These are phyloP conservation scores for Tychaedon coryphoeus DNA, from an alignment of 2,113 vertebrate genomes.

Conservation along the genomic window DNA sequence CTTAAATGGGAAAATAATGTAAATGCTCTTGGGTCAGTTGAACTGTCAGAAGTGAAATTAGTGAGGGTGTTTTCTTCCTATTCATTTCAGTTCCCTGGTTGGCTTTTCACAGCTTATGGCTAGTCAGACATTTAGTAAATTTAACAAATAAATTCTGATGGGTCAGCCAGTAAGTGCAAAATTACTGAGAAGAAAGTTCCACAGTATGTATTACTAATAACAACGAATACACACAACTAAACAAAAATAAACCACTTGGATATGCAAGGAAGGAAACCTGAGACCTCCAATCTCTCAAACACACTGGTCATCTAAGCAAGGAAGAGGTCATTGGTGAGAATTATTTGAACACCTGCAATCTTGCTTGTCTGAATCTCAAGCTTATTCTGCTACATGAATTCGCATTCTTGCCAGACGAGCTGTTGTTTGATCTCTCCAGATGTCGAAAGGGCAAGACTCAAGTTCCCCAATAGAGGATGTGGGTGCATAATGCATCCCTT, in stretches of 20 bases:
- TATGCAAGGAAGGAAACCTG: neutral
- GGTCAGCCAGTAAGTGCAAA: neutral
- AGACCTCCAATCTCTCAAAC: neutral
- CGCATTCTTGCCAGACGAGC: neutral
- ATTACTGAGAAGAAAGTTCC: neutral
- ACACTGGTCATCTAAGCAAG: neutral
- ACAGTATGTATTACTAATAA: neutral
- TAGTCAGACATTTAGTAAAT: neutral
- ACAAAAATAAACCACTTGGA: neutral
- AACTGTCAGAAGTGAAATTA: neutral
- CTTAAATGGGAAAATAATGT: neutral
- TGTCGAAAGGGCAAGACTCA: neutral
- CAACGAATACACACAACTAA: neutral
- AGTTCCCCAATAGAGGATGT: neutral
- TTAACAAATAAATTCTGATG: neutral
- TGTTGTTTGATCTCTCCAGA: neutral
- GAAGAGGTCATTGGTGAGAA: neutral
- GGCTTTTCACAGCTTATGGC: neutral
- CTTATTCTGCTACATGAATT: neutral
- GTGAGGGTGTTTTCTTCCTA: neutral
- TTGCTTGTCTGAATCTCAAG: neutral
- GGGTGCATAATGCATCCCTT: neutral
- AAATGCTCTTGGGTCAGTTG: neutral
- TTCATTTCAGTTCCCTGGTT: neutral
- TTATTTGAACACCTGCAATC: neutral